Base-by-base conservation (phyloP, 1,140 invertebrate genomes). In the Plutomurus gul region DNA sequence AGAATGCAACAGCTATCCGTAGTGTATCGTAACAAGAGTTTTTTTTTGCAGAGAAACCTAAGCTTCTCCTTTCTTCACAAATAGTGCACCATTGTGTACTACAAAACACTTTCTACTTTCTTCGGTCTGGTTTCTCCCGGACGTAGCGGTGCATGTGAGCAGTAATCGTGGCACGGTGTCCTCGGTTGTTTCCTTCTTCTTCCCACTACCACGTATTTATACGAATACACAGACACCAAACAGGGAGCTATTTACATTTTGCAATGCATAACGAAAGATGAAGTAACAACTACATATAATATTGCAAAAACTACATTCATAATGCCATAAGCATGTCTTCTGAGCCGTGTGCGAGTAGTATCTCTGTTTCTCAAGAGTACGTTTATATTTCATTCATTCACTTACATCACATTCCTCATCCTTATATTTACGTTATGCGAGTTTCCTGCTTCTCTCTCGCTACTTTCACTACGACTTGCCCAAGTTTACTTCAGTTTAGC, bases 221-320 rank as follows among this genome's bases (percentile, higher is more conserved):
- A 65, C 13, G 10, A 13, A 1, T 43, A 1, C n/a, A n/a, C n/a
- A 65, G 11, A n/a, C 2, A 7, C 11, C n/a, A n/a, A 13, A n/a
- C 10, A 43, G 39, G n/a, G 39, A 43, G n/a, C 39, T n/a, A 43
- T 65, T 33, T 65, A 65, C 56, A 65, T 65, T 65, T 65, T 65
- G 56, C 56, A 65, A 65, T 65, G 56, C 56, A 65, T 65, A 65
- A 30, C 56, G 36, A 33, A 51, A 51, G 7, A 25, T 51, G 25
- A 51, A n/a, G n/a, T n/a, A n/a, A n/a, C 20, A 51, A 51, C 47
- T 51, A 49, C 11, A 49, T 49, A 51, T 51, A 51, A 51, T 51
- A 51, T 51, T 51, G 20, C 47, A 10, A 22, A 51, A 18, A 51
- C 1, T 51, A 51, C 47, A 51, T 51, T 51, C 25, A 51, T 51